These are phyloP conservation scores for Pentalonia nigronervosa DNA, from an alignment of 1,140 invertebrate genomes.

Conservation along the genomic window DNA sequence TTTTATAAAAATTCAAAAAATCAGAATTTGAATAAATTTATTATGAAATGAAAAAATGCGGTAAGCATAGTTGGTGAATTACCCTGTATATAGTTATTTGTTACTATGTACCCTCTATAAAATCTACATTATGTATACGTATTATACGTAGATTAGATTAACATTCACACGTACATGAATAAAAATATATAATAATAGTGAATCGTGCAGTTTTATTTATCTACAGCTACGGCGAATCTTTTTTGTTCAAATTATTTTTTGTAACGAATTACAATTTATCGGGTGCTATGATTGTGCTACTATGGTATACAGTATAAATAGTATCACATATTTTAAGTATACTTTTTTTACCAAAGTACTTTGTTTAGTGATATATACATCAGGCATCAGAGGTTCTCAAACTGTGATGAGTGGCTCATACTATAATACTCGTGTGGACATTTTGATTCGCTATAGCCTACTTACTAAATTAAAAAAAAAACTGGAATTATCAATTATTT, in stretches of 20 bases:
- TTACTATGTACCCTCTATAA: background rate
- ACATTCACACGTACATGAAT: background rate
- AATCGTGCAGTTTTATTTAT: background rate
- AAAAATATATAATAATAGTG: background rate
- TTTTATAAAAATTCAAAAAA: too few species aligned
- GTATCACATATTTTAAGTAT: background rate
- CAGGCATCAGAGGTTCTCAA: background rate
- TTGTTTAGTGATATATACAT: background rate
- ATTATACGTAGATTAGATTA: background rate
- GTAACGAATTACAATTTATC: background rate
- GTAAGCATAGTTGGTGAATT: too few species aligned
- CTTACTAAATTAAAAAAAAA: background rate
- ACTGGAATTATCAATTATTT: background rate
- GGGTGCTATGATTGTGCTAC: background rate
- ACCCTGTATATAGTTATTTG: too few species aligned
- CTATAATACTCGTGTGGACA: background rate
- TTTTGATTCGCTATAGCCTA: background rate
- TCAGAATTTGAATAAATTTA: too few species aligned
- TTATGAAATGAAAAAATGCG: too few species aligned
- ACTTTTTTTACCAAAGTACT: background rate
- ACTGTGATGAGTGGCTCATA: background rate
- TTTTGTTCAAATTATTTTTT: background rate
- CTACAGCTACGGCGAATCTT: background rate
- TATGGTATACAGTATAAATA: background rate
- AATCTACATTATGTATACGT: background rate